These are phyloP conservation scores for Oscheius onirici DNA, from an alignment of 2,888 invertebrate species.

Conservation along the genomic window DNA sequence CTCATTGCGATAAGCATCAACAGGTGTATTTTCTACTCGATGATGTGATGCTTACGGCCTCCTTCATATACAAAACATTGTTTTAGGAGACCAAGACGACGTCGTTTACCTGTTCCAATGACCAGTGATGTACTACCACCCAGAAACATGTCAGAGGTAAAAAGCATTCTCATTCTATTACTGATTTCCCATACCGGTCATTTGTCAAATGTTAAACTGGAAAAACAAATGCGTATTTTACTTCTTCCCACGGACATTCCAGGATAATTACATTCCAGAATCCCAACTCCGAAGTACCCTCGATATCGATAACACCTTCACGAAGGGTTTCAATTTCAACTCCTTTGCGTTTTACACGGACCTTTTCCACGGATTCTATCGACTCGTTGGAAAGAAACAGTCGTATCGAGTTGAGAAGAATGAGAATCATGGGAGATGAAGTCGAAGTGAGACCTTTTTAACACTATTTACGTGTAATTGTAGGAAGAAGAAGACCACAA, in stretches of 20 bases:
- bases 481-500: background rate
- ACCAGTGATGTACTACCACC: constrained; percentile 11
- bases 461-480: background rate
- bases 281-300: constrained; percentile 2
- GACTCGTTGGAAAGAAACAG: constrained; percentile 56
- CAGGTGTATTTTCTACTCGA: background rate
- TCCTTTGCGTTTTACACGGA: constrained; percentile 55
- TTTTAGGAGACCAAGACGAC: background rate
- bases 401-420: constrained; percentile 50
- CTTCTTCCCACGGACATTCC: background rate
- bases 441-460: constrained; percentile 6
- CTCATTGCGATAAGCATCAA: background rate
- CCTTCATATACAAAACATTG: background rate
- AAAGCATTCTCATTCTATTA: background rate
- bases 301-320: constrained; percentile 46
- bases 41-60: background rate
- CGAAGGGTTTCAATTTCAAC: constrained; percentile 49
- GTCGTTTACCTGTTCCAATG: background rate
- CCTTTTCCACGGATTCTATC: constrained; percentile 56
- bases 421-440: constrained; percentile 44
- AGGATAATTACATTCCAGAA: constrained; percentile 1
- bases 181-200: background rate
- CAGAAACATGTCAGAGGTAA: background rate
- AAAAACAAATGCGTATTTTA: background rate
- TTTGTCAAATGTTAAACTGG: background rate